Conservation (phyloP, 1,140 invertebrate species). For the Saccostrea cuccullata region DNA sequence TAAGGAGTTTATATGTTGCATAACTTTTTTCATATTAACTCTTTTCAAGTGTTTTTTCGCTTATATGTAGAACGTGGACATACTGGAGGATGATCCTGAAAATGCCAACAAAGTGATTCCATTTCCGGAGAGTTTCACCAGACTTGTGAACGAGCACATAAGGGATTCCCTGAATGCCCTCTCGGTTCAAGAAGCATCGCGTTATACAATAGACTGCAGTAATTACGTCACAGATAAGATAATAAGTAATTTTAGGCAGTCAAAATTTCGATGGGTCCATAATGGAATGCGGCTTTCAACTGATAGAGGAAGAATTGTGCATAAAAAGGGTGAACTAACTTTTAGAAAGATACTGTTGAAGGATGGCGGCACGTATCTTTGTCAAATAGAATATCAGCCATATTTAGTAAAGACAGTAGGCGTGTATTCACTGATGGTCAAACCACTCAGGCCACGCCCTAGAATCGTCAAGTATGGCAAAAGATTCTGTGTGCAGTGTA, state of each 20-base stretch:
- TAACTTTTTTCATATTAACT: neutral
- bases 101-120: neutral
- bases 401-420: neutral
- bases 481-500: neutral
- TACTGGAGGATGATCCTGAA: neutral
- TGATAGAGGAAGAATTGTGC: neutral
- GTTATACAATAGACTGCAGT: neutral
- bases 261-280: conserved; percentile 19
- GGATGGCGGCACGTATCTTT: neutral
- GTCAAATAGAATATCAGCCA: conserved; percentile 5
- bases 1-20: neutral
- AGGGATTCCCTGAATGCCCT: neutral
- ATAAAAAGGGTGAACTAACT: neutral
- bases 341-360: neutral
- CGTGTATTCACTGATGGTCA: neutral
- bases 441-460: neutral
- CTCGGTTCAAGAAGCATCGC: neutral
- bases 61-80: neutral
- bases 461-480: neutral
- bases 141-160: neutral
- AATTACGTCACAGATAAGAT: neutral
- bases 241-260: neutral
- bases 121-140: neutral
- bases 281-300: neutral
- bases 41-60: neutral